Evolutionary conservation across 2,797 vertebrate species (phyloP).

Genomic region (Labroides dimidiatus): DNA sequence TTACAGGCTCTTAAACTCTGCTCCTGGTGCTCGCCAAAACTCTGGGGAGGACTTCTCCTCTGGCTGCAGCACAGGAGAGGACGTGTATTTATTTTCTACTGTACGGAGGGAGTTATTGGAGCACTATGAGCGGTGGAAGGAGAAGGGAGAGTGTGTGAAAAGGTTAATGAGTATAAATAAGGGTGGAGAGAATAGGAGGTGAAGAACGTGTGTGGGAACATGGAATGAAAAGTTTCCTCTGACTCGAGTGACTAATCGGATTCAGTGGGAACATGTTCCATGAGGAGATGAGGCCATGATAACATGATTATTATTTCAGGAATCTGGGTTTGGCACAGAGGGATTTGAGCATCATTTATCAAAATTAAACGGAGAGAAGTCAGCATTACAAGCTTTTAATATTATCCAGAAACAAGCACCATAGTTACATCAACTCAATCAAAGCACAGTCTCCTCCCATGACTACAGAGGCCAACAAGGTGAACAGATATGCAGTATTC

Average conservation of each 20-base stretch:
- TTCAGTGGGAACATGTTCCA: slow-evolving; percentile 1
- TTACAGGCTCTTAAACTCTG: slow-evolving; percentile 83
- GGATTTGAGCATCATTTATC: background rate
- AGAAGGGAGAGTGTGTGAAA: slow-evolving; percentile 22
- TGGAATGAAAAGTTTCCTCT: slow-evolving; percentile 56
- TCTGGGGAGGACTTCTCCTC: slow-evolving; percentile 82
- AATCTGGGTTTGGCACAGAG: background rate
- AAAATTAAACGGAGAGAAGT: background rate
- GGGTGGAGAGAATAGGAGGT: slow-evolving; percentile 22
- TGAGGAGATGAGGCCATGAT: background rate
- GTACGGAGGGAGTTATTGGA: slow-evolving; percentile 34
- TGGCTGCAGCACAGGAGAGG: slow-evolving; percentile 66
- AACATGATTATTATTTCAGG: background rate
- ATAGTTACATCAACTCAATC: no score
- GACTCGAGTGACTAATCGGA: background rate
- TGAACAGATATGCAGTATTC: no score
- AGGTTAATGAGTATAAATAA: slow-evolving; percentile 52
- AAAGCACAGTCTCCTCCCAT: no score
- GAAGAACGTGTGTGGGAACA: slow-evolving; percentile 26
- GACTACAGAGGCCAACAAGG: no score
- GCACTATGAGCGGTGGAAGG: slow-evolving; percentile 20
- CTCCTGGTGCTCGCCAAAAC: slow-evolving; percentile 77
- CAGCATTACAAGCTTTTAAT: no score
- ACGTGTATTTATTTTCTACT: slow-evolving; percentile 11
- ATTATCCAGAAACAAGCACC: no score